These are phyloP conservation scores for Chrysopilus asiliformis DNA, from an alignment of 2,888 invertebrate genomes.

Conservation along the genomic window DNA sequence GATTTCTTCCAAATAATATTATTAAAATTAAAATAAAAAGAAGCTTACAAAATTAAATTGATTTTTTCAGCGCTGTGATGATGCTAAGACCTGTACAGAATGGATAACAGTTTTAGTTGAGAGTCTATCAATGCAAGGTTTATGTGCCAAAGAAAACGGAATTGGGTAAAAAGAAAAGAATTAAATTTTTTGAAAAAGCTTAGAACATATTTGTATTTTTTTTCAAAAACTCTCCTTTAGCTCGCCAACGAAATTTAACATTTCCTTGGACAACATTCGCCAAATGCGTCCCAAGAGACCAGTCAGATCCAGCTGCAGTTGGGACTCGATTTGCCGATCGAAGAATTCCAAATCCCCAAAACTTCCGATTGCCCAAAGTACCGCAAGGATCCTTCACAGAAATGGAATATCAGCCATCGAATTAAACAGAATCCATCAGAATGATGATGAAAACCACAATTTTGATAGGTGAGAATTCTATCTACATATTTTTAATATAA, in stretches of 20 bases:
- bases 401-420: constrained; percentile 20
- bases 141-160: constrained; percentile 10
- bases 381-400: constrained; percentile 22
- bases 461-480: constrained; percentile 7
- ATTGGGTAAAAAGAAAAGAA: constrained; percentile 4
- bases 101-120: constrained; percentile 26
- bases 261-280: constrained; percentile 14
- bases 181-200: neutral
- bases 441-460: constrained; percentile 5
- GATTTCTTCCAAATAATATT: no score
- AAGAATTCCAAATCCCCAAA: constrained; percentile 16
- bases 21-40: no score
- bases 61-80: constrained; percentile 24
- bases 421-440: constrained; percentile 7
- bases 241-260: constrained; percentile 11
- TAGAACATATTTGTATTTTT: neutral
- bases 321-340: constrained; percentile 18
- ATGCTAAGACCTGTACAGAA: constrained; percentile 24
- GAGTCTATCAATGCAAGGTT: constrained; percentile 17
- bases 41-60: constrained; percentile 1
- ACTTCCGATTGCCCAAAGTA: constrained; percentile 22
- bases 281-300: constrained; percentile 8
- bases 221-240: constrained; percentile 4
- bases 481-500: no score
- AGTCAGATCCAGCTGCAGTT: constrained; percentile 19